phyloP scores from a whole-genome alignment of 2,797 vertebrate species.

The Smutsia temminckii region DNA sequence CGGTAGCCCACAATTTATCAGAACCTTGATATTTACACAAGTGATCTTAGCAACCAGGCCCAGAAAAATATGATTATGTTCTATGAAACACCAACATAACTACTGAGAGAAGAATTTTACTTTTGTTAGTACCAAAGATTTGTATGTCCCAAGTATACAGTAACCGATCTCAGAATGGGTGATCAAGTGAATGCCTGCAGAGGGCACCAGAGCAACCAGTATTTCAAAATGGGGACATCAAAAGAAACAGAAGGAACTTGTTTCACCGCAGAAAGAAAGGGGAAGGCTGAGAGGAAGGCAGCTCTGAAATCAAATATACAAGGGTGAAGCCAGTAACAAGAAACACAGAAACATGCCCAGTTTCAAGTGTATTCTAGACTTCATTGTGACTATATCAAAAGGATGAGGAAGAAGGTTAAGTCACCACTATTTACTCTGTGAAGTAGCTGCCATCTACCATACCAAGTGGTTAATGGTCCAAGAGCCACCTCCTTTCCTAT shows the following conservation, averaged over 20 bases:
- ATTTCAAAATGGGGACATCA: conserved; percentile 10
- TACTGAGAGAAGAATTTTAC: not conserved
- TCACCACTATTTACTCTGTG: not conserved
- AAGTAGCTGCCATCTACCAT: not conserved
- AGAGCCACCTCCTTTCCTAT: not conserved
- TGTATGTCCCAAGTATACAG: not conserved
- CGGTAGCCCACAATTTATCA: not conserved
- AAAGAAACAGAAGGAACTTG: not conserved
- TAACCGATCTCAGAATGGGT: not conserved
- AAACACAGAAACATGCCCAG: not conserved
- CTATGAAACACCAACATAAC: not conserved
- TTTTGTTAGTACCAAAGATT: not conserved
- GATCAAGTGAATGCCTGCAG: not conserved
- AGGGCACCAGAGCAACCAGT: not conserved
- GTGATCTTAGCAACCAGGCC: not conserved
- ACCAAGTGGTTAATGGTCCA: not conserved
- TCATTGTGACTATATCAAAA: conserved; percentile 36
- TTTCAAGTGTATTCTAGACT: not conserved
- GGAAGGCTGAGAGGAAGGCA: not conserved
- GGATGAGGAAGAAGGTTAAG: not conserved
- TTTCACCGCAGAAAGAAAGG: conserved; percentile 9
- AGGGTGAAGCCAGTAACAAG: not conserved
- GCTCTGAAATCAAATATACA: not conserved
- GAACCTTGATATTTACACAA: conserved; percentile 16
- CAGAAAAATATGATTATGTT: not conserved